Evolutionary conservation across 2,888 invertebrate species (phyloP), one percentile per base, ranked within the genome.

Genomic region (Caprella mutica): DNA sequence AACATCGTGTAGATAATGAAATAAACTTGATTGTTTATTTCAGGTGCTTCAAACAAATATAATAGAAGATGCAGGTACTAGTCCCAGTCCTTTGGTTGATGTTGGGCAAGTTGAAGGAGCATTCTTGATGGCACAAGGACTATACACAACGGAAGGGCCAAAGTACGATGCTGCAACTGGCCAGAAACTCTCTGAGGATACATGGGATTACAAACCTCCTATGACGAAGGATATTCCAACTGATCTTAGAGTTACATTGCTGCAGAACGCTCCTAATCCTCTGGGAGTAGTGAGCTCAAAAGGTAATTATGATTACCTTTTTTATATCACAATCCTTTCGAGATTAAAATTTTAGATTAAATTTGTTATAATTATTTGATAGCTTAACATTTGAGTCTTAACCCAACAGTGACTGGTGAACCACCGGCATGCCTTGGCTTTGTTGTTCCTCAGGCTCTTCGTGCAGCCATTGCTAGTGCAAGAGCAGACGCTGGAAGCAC

Each of bases 41-140:
- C 46, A 62, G 61, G 56, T 58, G 39, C n/a, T 42, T 2, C 57
- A 62, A 1, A 52, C 62, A 19, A 65, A 65, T 43, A 55, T 65
- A 19, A 26, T 66, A 5, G 66, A 67, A 55, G 70, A 70, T 46
- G 67, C 68, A 0, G 70, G 70, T 1, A 52, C 61, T 24, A 66
- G 67, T 55, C 43, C 69, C 39, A 70, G 67, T 42, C 70, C 69
- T 3, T 53, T 67, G 46, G 66, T 70, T 12, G 75, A 75, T 66
- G 67, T 75, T 17, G 75, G 75, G 2, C 75, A 75, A 66, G 68
- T 69, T 2, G 71, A 73, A 73, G 88, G 85, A 77, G 85, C 85
- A 0, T 86, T 85, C 66, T 74, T 84, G 0, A 85, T 85, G 85
- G 78, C 78, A 0, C 64, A 77, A 8, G 90, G 90, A 2, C 85